Conservation (phyloP, 2,113 vertebrate species). For the Hippocampus mohnikei region DNA sequence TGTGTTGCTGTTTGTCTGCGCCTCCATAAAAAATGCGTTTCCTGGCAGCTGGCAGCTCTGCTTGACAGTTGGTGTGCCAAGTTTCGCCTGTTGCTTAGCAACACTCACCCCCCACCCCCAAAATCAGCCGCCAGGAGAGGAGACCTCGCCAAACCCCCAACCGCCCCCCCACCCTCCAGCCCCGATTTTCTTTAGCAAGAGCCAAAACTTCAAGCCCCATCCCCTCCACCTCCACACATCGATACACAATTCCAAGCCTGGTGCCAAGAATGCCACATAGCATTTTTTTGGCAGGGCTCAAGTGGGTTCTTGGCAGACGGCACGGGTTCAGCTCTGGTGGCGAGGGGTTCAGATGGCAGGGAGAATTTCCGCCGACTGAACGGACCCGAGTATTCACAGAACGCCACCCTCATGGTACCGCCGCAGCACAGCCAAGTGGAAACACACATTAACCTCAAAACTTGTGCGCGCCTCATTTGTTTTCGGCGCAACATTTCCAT, state of each 20-base stretch:
- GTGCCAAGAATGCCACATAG: constrained; percentile 57
- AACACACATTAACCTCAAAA: neutral
- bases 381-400: neutral
- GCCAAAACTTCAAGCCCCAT: constrained; percentile 41
- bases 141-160: constrained; percentile 47
- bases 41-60: constrained; percentile 74
- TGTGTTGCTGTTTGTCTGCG: constrained; percentile 47
- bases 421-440: neutral
- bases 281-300: constrained; percentile 37
- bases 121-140: constrained; percentile 67
- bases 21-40: constrained; percentile 71
- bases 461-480: neutral
- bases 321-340: constrained; percentile 44
- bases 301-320: constrained; percentile 35
- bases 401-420: neutral
- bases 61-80: constrained; percentile 67
- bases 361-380: constrained; percentile 17
- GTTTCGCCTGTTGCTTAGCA: constrained; percentile 77
- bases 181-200: constrained; percentile 4
- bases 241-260: constrained; percentile 22
- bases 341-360: constrained; percentile 46
- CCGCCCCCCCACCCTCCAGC: constrained; percentile 11
- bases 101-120: constrained; percentile 66
- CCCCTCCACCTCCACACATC: neutral
- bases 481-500: neutral